Evolutionary conservation across 2,888 invertebrate genomes (phyloP), one percentile per base, ranked within the genome.

Genomic region (Chymomyza procnemis): DNA sequence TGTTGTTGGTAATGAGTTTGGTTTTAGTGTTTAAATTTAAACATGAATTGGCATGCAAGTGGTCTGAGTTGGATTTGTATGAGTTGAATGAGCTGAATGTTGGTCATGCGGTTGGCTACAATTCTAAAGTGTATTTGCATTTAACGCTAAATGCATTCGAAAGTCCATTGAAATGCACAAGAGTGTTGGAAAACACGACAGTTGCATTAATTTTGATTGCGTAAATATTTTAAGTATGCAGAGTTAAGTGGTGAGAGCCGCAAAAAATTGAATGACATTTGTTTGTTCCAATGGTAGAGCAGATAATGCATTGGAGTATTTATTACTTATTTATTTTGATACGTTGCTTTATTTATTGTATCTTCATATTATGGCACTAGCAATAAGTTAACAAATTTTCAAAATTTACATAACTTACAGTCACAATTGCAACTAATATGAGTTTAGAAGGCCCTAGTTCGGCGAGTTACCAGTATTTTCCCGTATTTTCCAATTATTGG

Each of bases 91-190:
- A 19, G 26, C 19, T 22, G 14, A 48, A 48, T 5, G 47, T 47
- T 22, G 48, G 48, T 18, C 65, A 58, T 74, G 78, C 71, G 79
- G 81, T 74, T 66, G 71, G 60, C 85, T 85, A 64, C 82, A 76
- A 76, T 80, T 82, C 86, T 85, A 85, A 88, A 89, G 89, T 88
- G 88, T 89, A 88, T 88, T 89, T 89, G 89, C 89, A 85, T 88
- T 88, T 79, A 85, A 86, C 80, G 87, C 81, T 85, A 87, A 86
- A 87, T 85, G 83, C 84, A 80, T 79, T 75, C 72, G 66, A 61
- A 71, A 78, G 75, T 75, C 58, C 57, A n/a, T 47, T 22, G 22
- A 30, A 65, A 30, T 30, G 54, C 55, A 57, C 52, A 64, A 55
- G 72, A 58, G 72, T 60, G 60, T 34, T 74, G 61, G 59, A 73